Evolutionary conservation across 2,888 invertebrate species (phyloP), one percentile per base, ranked within the genome.

Genomic region (Furcula furcula): DNA sequence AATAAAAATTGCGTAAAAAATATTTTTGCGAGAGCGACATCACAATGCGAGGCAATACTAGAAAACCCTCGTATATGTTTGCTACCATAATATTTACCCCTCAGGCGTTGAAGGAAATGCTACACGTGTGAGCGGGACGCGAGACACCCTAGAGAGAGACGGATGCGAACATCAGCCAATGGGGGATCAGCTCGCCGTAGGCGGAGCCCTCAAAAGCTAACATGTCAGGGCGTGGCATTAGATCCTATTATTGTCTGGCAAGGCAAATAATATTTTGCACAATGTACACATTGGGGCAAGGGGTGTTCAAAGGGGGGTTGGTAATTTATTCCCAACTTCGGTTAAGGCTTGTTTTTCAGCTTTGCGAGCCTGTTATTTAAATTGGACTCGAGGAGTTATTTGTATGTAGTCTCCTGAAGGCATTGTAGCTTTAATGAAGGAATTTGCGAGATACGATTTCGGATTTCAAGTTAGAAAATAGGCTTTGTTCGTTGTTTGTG

Each of bases 251-350:
- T 87, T 86, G 86, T 88, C 88, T 90, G 89, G 91, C 89, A 91
- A 91, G 90, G 91, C 92, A 92, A 92, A 92, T 92, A 92, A 91
- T 92, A 92, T 92, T 92, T 90, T 91, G 91, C 90, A 91, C 91
- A 92, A 91, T 91, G 91, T 92, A 92, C 90, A 91, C 91, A 92
- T 90, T 91, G 90, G 84, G 64, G 76, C 73, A 70, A 65, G 69
- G 76, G 79, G 72, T 59, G 72, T 65, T 63, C 49, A 69, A 69
- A 70, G 74, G 76, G 71, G 65, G 73, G 68, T 69, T 78, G 85
- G 88, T 88, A 88, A 88, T 88, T 88, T 86, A 87, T 87, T 86
- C 84, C 78, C 86, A 87, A 88, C 87, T 86, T 87, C 80, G 88
- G 87, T 87, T 85, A 80, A 75, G 81, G 85, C 82, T 88, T 88